phyloP scores from a whole-genome alignment of 2,797 vertebrate genomes.

The Limosa lapponica region DNA sequence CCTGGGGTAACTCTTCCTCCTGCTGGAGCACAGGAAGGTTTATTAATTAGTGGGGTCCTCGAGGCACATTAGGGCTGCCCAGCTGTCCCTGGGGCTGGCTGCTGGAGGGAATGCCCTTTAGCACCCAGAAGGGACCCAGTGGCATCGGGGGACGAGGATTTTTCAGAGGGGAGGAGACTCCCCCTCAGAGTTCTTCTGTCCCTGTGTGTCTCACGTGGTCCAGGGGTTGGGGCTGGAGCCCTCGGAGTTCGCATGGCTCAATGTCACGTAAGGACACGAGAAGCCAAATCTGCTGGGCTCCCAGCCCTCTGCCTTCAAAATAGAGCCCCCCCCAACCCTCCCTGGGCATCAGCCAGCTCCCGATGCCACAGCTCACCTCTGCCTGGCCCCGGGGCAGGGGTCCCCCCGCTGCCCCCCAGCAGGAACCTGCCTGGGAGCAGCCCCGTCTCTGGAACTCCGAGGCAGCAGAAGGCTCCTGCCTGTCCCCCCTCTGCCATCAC shows the following conservation, averaged over 20 bases:
- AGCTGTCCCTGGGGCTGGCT: not conserved
- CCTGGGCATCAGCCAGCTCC: rapidly evolving
- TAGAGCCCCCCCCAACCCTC: not conserved
- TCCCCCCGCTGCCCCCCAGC: rapidly evolving
- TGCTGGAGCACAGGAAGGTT: not conserved
- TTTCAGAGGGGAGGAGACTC: not conserved
- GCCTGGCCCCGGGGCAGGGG: not conserved
- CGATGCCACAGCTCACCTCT: rapidly evolving
- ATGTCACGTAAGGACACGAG: not conserved
- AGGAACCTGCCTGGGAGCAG: not conserved
- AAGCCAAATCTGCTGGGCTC: not conserved
- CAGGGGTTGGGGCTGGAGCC: not conserved
- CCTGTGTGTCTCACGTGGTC: rapidly evolving
- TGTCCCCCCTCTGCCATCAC: not conserved
- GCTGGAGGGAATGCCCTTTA: rapidly evolving
- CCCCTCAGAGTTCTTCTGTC: not conserved
- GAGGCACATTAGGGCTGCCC: not conserved
- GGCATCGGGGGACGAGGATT: rapidly evolving
- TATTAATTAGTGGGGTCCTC: not conserved
- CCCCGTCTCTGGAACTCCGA: not conserved
- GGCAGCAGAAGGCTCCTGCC: not conserved
- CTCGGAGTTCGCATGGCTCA: not conserved
- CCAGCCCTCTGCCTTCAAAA: not conserved
- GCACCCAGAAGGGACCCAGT: not conserved
- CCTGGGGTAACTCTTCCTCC: not conserved